Evolutionary conservation across 2,797 vertebrate genomes (phyloP), one percentile per base, ranked within the genome.

Genomic region (Octomys mimax): DNA sequence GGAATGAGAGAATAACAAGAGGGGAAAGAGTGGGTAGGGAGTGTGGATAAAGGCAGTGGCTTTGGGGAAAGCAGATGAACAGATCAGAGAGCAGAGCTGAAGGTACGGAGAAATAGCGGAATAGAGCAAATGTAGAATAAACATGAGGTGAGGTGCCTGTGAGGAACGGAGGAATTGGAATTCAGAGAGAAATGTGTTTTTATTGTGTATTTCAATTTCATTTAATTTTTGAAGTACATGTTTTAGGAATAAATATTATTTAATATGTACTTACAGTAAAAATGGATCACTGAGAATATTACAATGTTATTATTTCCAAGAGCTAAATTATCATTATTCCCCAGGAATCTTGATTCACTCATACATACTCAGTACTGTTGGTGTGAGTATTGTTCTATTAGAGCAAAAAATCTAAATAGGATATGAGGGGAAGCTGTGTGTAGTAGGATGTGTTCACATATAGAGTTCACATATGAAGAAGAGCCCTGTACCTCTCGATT

Each of bases 41-140:
- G 97, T 97, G 96, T 96, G 98, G 96, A 95, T 98, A 97, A 97
- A 98, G 98, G 97, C 94, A 97, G 95, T 82, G 91, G 96, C 97
- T 97, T 97, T 97, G 89, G 96, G 96, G 92, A 83, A 97, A 95
- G 92, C 86, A 81, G 61, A 82, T 95, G 97, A 84, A 68, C 86
- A 89, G 33, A 42, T 95, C 85, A 96, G 93, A 92, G 70, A 95
- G 91, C 90, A 93, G 94, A 95, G 80, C 11, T 46, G 95, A 91
- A 87, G 97, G 93, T 95, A 95, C 89, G 36, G 89, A 96, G 88
- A 94, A 21, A 96, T 94, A 97, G 82, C 2, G 93, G 98, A 94
- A 94, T 95, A 95, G n/a, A 86, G 95, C 52, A 96, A 97, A 78
- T 88, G 91, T 92, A 94, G 96, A 82, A 89, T 97, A 94, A 97